Base-by-base conservation (phyloP, 2,888 invertebrate species). In the Platycnemis pennipes region DNA sequence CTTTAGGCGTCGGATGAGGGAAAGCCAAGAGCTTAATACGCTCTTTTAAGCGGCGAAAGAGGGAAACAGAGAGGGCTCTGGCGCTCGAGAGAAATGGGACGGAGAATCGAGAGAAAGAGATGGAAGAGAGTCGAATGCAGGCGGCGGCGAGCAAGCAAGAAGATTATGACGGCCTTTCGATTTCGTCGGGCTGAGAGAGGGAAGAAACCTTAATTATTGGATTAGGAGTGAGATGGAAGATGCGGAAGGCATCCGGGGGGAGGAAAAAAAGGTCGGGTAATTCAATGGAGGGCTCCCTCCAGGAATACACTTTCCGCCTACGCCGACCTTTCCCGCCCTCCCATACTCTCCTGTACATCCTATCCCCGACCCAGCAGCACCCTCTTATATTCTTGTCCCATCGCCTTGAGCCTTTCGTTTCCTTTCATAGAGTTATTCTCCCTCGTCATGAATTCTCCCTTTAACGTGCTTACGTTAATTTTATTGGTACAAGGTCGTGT, bases 311-410 rank as follows among this genome's bases (percentile, higher is more conserved):
- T 46, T 45, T 87, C 45, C 87, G 44, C 88, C 63, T 63, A 45
- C 46, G 45, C 26, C 19, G 8, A 31, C 88, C 31, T 46, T 8
- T 31, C 69, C 31, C 77, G 31, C 49, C 46, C 63, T n/a, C 16
- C 94, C 49, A 26, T n/a, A 53, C 88, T 26, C 95, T 94, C 95
- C 13, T 77, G 94, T 95, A 94, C 95, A 95, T 95, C 95, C 49
- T 94, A 42, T 85, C 49, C 49, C 45, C 56, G 89, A 53, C 44
- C 49, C 85, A 49, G 49, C 49, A 49, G 19, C 49, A 16, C 3
- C 49, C 11, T 49, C 49, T 11, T 19, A 49, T 19, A 49, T 49
- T 3, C 49, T 49, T 49, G 49, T 16, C 49, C 19, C 49, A 49
- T 16, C 49, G 49, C 19, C 49, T 49, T 19, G 49, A 16, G 19